Evolutionary conservation across 2,888 invertebrate species (phyloP).

Genomic region (Alloscopus bannaensis): DNA sequence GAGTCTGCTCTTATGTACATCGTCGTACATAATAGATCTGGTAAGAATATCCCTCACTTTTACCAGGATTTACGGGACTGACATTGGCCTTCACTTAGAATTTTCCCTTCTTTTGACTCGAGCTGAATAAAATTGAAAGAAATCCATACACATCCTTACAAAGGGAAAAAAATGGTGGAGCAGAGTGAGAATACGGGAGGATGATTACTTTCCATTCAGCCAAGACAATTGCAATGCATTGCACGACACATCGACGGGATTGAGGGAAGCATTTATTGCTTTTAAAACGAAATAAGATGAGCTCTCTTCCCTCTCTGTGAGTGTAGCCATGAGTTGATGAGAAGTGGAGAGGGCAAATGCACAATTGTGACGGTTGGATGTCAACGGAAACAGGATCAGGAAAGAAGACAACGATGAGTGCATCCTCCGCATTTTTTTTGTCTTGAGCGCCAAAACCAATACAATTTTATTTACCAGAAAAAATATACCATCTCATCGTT

Average conservation of each 20-base stretch:
- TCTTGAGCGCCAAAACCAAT: too few species aligned
- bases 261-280: slow-evolving; percentile 18
- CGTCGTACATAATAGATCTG: too few species aligned
- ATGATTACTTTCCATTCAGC: slow-evolving; percentile 32
- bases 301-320: too few species aligned
- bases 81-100: slow-evolving; percentile 3
- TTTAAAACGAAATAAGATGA: slow-evolving; percentile 16
- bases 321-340: slow-evolving; percentile 11
- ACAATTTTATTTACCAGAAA: too few species aligned
- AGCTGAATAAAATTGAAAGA: slow-evolving; percentile 12
- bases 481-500: too few species aligned
- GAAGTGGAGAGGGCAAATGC: not conserved
- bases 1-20: too few species aligned
- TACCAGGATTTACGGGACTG: slow-evolving; percentile 14
- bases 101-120: slow-evolving; percentile 1
- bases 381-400: too few species aligned
- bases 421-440: too few species aligned
- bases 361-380: too few species aligned
- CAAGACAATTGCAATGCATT: slow-evolving; percentile 22
- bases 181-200: slow-evolving; percentile 1
- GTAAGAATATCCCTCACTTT: not conserved
- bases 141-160: too few species aligned
- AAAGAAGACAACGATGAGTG: too few species aligned
- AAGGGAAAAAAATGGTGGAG: too few species aligned
- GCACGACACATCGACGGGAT: slow-evolving; percentile 2